These are phyloP conservation scores for Cephonodes hylas DNA, from an alignment of 2,888 invertebrate genomes.

Conservation along the genomic window DNA sequence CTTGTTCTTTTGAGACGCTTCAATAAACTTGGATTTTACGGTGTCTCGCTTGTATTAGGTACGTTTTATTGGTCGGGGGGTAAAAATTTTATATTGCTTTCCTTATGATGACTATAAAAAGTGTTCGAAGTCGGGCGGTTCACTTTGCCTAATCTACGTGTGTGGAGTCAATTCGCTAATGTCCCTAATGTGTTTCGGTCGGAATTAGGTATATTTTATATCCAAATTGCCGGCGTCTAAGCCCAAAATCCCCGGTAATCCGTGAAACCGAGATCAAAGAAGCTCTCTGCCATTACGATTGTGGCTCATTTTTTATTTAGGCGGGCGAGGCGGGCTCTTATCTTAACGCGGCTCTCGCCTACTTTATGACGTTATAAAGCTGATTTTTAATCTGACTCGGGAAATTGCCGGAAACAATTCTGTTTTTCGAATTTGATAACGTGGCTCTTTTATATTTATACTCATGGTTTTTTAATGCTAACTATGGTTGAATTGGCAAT, in stretches of 20 bases:
- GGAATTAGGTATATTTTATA: constrained; percentile 74
- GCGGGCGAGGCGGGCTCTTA: constrained; percentile 64
- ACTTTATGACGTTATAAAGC: constrained; percentile 80
- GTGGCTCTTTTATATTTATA: background rate
- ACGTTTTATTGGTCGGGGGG: constrained; percentile 56
- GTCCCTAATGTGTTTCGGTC: constrained; percentile 68
- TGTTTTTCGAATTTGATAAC: constrained; percentile 26
- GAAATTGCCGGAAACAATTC: constrained; percentile 55
- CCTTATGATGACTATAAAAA: constrained; percentile 7
- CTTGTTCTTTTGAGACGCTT: constrained; percentile 74
- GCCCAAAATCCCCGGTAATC: constrained; percentile 74
- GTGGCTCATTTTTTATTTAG: constrained; percentile 81
- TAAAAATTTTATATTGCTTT: constrained; percentile 37
- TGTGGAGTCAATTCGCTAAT: constrained; percentile 69
- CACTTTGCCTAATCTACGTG: background rate
- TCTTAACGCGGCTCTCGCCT: constrained; percentile 69
- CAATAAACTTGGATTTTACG: constrained; percentile 76
- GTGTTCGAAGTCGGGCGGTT: background rate
- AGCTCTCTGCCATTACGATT: constrained; percentile 70
- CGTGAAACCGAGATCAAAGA: constrained; percentile 79
- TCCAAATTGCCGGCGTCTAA: constrained; percentile 70
- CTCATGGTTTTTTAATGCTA: background rate
- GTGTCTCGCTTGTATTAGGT: constrained; percentile 61
- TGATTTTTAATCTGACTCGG: constrained; percentile 78
- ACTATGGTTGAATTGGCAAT: too few relatives aligned